Conservation (phyloP, 37 sponge, comb jelly and placozoan genomes). For the Cliona cf. orientalis region DNA sequence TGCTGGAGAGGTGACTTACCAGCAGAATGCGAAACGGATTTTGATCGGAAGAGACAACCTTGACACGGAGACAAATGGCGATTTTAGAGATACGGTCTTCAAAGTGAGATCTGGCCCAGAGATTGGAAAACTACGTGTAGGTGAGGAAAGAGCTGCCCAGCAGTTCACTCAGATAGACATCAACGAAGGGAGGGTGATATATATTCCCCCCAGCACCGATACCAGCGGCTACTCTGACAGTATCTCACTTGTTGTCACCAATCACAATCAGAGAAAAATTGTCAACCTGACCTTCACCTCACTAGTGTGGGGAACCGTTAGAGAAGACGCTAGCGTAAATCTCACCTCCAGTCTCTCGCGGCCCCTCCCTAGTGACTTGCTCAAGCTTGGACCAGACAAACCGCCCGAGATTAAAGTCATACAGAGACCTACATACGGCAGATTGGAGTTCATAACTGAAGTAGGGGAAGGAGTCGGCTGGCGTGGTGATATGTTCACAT, state of each 20-base stretch:
- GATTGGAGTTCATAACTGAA: slow-evolving; percentile 6
- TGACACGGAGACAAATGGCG: slow-evolving; percentile 51
- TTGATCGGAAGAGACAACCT: slow-evolving; percentile 2
- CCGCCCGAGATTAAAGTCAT: slow-evolving; percentile 17
- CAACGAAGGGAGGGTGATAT: not conserved
- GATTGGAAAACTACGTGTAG: slow-evolving; percentile 12
- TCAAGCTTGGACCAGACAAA: slow-evolving; percentile 11
- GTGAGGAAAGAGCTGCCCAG: not conserved
- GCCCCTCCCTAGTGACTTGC: slow-evolving; percentile 23
- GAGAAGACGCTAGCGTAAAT: not conserved
- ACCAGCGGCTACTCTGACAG: slow-evolving; percentile 6
- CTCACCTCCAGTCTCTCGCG: not conserved
- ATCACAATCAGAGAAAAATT: not conserved
- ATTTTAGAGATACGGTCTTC: slow-evolving; percentile 23
- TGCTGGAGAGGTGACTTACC: slow-evolving; percentile 1
- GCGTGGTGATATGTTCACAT: not conserved
- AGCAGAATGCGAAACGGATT: slow-evolving; percentile 9
- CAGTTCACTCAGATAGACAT: slow-evolving; percentile 42
- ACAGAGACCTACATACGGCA: slow-evolving; percentile 17
- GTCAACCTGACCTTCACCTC: not conserved
- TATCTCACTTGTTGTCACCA: slow-evolving; percentile 23
- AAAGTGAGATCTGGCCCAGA: not conserved
- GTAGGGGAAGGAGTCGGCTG: too few relatives aligned
- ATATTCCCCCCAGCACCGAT: slow-evolving; percentile 22
- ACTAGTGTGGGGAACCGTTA: slow-evolving; percentile 24